Evolutionary conservation across 2,888 invertebrate genomes (phyloP), one percentile per base, ranked within the genome.

Genomic region (Lochmaea crataegi): DNA sequence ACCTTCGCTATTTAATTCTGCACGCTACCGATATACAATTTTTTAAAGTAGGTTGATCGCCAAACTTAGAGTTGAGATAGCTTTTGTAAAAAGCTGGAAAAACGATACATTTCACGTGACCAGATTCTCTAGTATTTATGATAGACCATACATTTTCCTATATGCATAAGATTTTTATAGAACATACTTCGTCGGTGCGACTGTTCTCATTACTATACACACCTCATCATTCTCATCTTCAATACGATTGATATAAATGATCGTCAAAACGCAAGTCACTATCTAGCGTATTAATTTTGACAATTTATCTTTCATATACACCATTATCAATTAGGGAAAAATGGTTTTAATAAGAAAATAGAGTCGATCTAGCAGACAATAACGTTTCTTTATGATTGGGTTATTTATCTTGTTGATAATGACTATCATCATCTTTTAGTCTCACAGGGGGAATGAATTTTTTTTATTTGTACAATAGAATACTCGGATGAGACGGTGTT

Each of bases 171-270:
- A 45, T 12, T 45, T 45, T 45, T 45, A 45, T 4, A 45, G 4
- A 3, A 45, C 41, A 11, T 41, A 1, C 45, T 45, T 45, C 14
- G 45, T 11, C 45, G 45, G 45, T 45, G 14, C 14, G 45, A 45
- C 45, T 14, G 45, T 45, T 45, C 11, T 45, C 45, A 45, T 45
- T 45, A 45, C 45, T 45, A 45, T 26, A 14, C 14, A 26, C 26
- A 58, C 32, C 58, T 58, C 58, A 58, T 58, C 58, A 58, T 26
- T 32, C 26, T 58, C 22, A 22, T 58, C 58, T n/a, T 58, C 58
- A 58, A 12, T 58, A 10, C 26, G 58, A 58, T 58, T 58, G 26
- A 58, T 58, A 58, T 58, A 58, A 58, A 58, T 58, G 58, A 58
- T 58, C 32, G 12, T 26, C 22, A 26, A 58, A n/a, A 32, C 7